These are phyloP conservation scores for Apostichopus parvimensis DNA, from an alignment of 35 echinoderm and acorn worm genomes.

Conservation along the genomic window DNA sequence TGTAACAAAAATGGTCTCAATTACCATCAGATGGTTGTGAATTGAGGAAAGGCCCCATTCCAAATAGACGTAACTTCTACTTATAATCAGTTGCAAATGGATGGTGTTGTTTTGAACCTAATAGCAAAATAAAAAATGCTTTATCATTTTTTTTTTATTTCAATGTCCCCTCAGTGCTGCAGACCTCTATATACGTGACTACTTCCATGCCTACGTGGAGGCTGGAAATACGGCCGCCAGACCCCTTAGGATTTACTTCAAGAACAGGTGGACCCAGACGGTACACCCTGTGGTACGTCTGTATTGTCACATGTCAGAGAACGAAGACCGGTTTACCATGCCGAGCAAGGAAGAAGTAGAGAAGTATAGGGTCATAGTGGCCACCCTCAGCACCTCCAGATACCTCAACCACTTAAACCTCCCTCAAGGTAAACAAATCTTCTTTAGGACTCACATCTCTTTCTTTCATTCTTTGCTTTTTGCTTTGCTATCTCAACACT, in stretches of 20 bases:
- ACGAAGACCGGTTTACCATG: constrained; percentile 78
- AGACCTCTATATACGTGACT: constrained; percentile 95
- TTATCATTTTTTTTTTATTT: background rate
- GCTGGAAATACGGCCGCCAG: constrained; percentile 80
- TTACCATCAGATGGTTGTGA: too few relatives aligned
- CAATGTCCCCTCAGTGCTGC: constrained; percentile 70
- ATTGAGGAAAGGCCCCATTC: too few relatives aligned
- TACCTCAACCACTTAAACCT: constrained; percentile 74
- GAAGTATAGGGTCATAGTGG: constrained; percentile 93
- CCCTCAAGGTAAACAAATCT: constrained; percentile 58
- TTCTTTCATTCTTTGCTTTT: background rate
- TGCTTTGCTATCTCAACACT: too few relatives aligned
- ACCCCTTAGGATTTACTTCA: constrained; percentile 97
- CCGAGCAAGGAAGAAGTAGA: constrained; percentile 85
- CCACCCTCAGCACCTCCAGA: constrained; percentile 94
- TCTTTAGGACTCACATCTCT: background rate
- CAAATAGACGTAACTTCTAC: too few relatives aligned
- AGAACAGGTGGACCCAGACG: constrained; percentile 89
- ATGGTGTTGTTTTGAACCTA: background rate
- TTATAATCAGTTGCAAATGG: background rate
- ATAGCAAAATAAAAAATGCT: background rate
- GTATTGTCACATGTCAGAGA: constrained; percentile 89
- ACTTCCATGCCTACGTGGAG: constrained; percentile 87
- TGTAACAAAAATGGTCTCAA: too few relatives aligned
- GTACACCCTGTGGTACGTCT: constrained; percentile 84